These are phyloP conservation scores for Junonia oenone DNA, from an alignment of 2,888 invertebrate species.

Conservation along the genomic window DNA sequence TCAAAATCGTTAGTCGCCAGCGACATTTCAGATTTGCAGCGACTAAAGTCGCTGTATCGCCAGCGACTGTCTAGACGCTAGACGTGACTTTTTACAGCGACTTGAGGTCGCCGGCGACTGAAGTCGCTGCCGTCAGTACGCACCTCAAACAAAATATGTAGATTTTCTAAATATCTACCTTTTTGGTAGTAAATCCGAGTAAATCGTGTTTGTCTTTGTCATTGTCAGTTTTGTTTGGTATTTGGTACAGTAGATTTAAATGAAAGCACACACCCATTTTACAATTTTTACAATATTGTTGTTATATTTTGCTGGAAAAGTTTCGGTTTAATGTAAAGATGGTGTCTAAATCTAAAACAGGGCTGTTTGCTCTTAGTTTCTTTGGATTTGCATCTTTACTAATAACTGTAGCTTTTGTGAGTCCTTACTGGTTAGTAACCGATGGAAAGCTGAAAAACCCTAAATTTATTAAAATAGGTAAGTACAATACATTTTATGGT, in stretches of 20 bases:
- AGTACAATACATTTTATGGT: constrained; percentile 35
- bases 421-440: constrained; percentile 92
- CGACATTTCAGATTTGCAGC: too few species aligned
- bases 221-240: constrained; percentile 3
- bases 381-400: constrained; percentile 84
- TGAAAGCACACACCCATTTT: constrained; percentile 10
- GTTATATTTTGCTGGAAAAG: neutral
- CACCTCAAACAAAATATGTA: too few species aligned
- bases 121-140: too few species aligned
- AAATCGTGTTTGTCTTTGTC: neutral
- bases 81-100: too few species aligned
- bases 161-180: too few species aligned
- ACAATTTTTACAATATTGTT: neutral
- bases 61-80: too few species aligned
- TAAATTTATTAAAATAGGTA: constrained; percentile 90
- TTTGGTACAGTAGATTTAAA: neutral
- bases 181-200: too few species aligned
- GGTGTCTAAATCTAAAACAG: constrained; percentile 83
- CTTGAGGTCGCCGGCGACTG: too few species aligned
- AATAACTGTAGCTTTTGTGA: constrained; percentile 89
- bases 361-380: constrained; percentile 82
- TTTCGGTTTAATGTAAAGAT: constrained; percentile 31
- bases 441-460: constrained; percentile 87
- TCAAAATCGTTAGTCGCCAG: too few species aligned
- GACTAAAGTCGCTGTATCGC: too few species aligned